These are phyloP conservation scores for Herminia tarsipennalis DNA, from an alignment of 2,888 invertebrate species.

Conservation along the genomic window DNA sequence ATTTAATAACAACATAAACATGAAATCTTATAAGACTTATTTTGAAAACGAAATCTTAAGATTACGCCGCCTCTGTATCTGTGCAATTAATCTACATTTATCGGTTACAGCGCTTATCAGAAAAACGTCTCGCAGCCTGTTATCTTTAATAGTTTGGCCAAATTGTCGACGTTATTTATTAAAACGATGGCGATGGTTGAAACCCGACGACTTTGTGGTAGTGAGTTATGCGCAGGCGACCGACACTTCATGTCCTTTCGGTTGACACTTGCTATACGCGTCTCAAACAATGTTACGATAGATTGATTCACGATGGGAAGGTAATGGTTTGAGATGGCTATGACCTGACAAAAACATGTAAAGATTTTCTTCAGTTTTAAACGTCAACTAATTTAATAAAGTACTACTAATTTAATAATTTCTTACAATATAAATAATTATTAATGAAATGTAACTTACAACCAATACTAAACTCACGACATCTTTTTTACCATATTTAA, in stretches of 20 bases:
- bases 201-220: slow-evolving; percentile 15
- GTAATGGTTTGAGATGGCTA: background rate
- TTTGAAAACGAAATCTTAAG: no score
- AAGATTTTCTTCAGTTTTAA: no score
- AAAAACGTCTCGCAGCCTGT: slow-evolving; percentile 57
- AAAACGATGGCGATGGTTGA: slow-evolving; percentile 51
- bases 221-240: slow-evolving; percentile 20
- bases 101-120: slow-evolving; percentile 57
- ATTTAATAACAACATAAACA: no score
- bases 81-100: slow-evolving; percentile 38
- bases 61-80: slow-evolving; percentile 9
- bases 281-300: slow-evolving; percentile 2
- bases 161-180: slow-evolving; percentile 68
- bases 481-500: no score
- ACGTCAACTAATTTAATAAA: no score
- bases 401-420: no score
- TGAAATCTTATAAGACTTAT: no score
- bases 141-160: slow-evolving; percentile 59
- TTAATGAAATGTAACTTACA: no score
- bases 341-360: no score
- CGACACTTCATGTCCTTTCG: slow-evolving; percentile 8
- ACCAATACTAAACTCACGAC: no score
- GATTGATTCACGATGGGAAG: slow-evolving; percentile 11
- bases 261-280: slow-evolving; percentile 4
- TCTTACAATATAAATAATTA: no score